A percentile compares a stretch with the other conserved stretches of the same genome.
phyloP scores from a whole-genome alignment of 2,113 vertebrate genomes.

The Ciconia maguari region DNA sequence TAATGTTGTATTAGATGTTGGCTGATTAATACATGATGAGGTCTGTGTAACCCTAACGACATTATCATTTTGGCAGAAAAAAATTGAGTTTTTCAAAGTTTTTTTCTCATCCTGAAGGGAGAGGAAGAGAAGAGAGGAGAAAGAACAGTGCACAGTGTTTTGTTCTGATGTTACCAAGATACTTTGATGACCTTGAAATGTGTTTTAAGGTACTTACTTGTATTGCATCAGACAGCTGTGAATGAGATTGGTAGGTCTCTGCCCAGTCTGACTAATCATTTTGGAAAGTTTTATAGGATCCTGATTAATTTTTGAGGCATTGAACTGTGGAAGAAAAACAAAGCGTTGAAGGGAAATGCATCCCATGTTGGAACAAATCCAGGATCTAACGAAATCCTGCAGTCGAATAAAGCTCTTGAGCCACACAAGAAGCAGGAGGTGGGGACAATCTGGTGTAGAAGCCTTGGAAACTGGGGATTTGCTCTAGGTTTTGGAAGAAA shows the following conservation, averaged over 20 bases:
- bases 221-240: not conserved
- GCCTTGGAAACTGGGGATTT: not conserved
- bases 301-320: not conserved
- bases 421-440: not conserved
- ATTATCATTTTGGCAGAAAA: not conserved
- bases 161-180: not conserved
- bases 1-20: not conserved
- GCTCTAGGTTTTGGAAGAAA: not conserved
- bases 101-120: not conserved
- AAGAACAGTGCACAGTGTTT: not conserved
- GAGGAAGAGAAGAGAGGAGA: not conserved
- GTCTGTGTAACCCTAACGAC: not conserved
- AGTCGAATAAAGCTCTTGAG: not conserved
- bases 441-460: not conserved
- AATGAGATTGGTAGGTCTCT: not conserved
- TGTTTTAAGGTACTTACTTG: not conserved
- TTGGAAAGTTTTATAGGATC: not conserved
- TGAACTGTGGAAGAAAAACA: not conserved
- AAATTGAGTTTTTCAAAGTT: not conserved
- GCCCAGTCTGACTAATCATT: not conserved
- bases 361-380: not conserved
- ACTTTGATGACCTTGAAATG: not conserved
- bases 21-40: fast-evolving
- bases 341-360: not conserved
- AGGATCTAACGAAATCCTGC: not conserved